Evolutionary conservation across 1,140 invertebrate species (phyloP).

Genomic region (Elymnias hypermnestra): DNA sequence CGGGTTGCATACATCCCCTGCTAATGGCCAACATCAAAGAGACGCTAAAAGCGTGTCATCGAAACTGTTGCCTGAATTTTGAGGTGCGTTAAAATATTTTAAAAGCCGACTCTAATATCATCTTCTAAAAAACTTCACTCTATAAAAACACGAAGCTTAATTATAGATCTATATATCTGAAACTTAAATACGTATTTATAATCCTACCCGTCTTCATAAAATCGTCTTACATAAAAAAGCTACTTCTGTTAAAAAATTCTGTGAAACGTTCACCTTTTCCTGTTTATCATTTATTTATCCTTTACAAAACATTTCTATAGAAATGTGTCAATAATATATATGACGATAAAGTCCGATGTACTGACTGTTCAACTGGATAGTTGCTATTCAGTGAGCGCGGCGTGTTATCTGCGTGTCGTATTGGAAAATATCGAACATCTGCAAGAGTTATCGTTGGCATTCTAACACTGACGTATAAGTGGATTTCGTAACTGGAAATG

Average conservation of each 20-base stretch:
- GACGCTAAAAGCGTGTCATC: constrained; percentile 20
- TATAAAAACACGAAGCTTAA: too few relatives aligned
- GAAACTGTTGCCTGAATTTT: constrained; percentile 10
- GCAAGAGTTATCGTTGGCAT: constrained; percentile 16
- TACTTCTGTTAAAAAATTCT: too few relatives aligned
- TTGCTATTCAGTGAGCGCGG: constrained; percentile 16
- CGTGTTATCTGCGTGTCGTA: constrained; percentile 20
- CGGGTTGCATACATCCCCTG: constrained; percentile 8
- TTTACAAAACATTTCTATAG: constrained; percentile 1
- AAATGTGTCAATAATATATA: background rate
- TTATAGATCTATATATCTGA: too few relatives aligned
- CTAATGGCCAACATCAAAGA: constrained; percentile 20
- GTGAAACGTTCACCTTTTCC: background rate
- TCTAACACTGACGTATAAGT: background rate
- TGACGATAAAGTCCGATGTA: background rate
- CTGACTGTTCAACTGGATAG: constrained; percentile 6
- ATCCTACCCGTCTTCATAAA: too few relatives aligned
- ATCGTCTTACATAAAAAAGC: too few relatives aligned
- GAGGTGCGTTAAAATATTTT: background rate
- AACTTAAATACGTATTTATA: too few relatives aligned
- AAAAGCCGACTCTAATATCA: background rate
- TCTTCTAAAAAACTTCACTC: too few relatives aligned
- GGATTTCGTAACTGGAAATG: too few relatives aligned
- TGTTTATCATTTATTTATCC: background rate
- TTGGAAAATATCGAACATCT: constrained; percentile 24